Percentiles rank a stretch among this genome's conserved stretches.
Conservation (phyloP, 2,113 vertebrate species). For the Periophthalmodon schlosseri region DNA sequence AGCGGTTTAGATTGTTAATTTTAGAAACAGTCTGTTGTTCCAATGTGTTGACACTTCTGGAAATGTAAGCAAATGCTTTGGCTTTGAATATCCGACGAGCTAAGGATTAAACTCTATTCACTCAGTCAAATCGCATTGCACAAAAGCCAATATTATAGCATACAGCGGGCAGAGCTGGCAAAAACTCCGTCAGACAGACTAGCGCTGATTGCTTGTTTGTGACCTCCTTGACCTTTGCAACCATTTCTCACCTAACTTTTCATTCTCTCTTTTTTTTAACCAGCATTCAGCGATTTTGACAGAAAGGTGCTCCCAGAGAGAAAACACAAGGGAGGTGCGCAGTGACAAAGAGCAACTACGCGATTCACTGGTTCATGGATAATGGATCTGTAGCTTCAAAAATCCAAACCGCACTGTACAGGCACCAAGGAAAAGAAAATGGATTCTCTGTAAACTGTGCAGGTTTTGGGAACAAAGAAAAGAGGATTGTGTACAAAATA, state of each 20-base stretch:
- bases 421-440: constrained; percentile 18
- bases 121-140: constrained; percentile 47
- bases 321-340: constrained; percentile 33
- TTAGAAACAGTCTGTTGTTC: constrained; percentile 66
- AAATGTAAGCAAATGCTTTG: constrained; percentile 59
- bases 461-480: constrained; percentile 15
- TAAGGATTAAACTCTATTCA: constrained; percentile 68
- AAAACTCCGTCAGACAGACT: constrained; percentile 12
- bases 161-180: constrained; percentile 28
- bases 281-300: constrained; percentile 13
- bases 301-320: constrained; percentile 24
- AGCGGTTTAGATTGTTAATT: constrained; percentile 56
- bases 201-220: constrained; percentile 21
- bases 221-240: constrained; percentile 49
- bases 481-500: background rate
- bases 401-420: constrained; percentile 41
- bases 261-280: constrained; percentile 19
- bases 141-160: constrained; percentile 35
- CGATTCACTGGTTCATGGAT: constrained; percentile 74
- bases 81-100: constrained; percentile 56
- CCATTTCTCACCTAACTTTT: constrained; percentile 28
- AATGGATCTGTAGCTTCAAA: constrained; percentile 60
- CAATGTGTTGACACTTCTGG: constrained; percentile 62
- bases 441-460: constrained; percentile 34
- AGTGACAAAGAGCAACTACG: constrained; percentile 75